Percentiles rank a stretch among this genome's conserved stretches.
Conservation (phyloP, 2,113 vertebrate genomes). For the Penelope pileata region DNA sequence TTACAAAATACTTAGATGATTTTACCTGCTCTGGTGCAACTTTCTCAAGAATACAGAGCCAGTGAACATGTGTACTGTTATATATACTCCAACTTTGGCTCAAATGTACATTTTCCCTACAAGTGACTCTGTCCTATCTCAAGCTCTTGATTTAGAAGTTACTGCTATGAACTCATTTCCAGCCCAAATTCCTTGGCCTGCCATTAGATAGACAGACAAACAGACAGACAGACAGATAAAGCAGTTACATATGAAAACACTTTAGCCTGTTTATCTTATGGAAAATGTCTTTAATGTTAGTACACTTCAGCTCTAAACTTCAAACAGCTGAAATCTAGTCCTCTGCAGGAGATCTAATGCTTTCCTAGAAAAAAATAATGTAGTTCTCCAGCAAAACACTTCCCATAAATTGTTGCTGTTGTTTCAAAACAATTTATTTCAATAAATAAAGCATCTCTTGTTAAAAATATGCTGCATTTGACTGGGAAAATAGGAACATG, state of each 20-base stretch:
- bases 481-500: neutral
- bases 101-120: constrained; percentile 32
- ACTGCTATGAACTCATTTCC: neutral
- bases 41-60: constrained; percentile 52
- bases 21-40: constrained; percentile 45
- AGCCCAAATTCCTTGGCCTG: neutral
- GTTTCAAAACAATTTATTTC: neutral
- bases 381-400: neutral
- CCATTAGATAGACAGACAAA: neutral
- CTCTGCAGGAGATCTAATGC: neutral
- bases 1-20: constrained; percentile 46
- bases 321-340: neutral
- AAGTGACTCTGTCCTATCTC: constrained; percentile 1
- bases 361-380: constrained; percentile 11
- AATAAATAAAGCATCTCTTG: constrained; percentile 13
- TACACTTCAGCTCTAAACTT: neutral
- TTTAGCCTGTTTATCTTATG: neutral
- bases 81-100: constrained; percentile 48
- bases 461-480: neutral
- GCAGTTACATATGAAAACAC: neutral
- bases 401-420: neutral
- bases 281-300: neutral
- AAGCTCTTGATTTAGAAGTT: neutral
- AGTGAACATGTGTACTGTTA: constrained; percentile 42
- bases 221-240: neutral